phyloP scores from a whole-genome alignment of 2,888 invertebrate genomes.

The Furcula furcula region DNA sequence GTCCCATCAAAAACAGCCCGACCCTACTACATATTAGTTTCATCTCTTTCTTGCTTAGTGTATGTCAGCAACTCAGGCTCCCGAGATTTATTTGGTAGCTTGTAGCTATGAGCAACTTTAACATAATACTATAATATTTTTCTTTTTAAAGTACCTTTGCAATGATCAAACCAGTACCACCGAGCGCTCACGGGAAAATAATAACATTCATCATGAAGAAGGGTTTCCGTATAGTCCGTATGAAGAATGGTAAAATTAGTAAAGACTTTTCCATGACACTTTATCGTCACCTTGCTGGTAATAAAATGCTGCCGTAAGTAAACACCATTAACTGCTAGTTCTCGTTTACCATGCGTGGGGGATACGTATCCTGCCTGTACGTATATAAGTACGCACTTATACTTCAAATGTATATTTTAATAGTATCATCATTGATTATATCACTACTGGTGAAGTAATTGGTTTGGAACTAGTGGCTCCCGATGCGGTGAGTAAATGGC shows the following conservation, averaged over 20 bases:
- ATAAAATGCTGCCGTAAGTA: constrained; percentile 83
- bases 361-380: too few relatives aligned
- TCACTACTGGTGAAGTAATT: constrained; percentile 87
- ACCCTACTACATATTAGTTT: too few relatives aligned
- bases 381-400: too few relatives aligned
- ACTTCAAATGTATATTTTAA: too few relatives aligned
- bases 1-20: too few relatives aligned
- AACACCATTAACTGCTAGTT: too few relatives aligned
- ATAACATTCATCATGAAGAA: constrained; percentile 85
- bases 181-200: constrained; percentile 88
- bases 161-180: constrained; percentile 88
- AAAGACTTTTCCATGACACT: constrained; percentile 86
- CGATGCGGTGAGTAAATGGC: constrained; percentile 85
- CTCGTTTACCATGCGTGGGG: too few relatives aligned
- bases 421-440: constrained; percentile 83
- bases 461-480: constrained; percentile 88
- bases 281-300: constrained; percentile 79
- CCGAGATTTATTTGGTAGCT: too few relatives aligned
- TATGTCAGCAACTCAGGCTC: too few relatives aligned
- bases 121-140: neutral
- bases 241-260: constrained; percentile 87
- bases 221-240: constrained; percentile 84
- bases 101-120: too few relatives aligned
- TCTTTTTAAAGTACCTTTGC: constrained; percentile 85
- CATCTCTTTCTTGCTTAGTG: too few relatives aligned